Percentiles rank a stretch among this genome's conserved stretches.
phyloP scores from a whole-genome alignment of 1,140 invertebrate genomes.

The Probaryconus sp. region DNA sequence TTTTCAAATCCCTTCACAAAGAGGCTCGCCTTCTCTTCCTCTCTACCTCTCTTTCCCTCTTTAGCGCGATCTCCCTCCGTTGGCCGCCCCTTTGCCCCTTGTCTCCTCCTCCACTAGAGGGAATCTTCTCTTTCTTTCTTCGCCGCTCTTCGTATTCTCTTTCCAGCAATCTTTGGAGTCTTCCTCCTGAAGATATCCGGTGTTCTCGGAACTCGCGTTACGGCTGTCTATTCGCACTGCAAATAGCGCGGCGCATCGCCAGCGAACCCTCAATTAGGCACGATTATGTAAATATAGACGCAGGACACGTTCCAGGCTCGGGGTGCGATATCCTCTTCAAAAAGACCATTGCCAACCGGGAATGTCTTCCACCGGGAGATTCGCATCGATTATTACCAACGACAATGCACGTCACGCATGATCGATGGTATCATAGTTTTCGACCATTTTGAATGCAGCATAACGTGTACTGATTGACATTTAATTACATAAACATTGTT shows the following conservation, averaged over 20 bases:
- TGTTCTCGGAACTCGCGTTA: slow-evolving; percentile 64
- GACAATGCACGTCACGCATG: slow-evolving; percentile 44
- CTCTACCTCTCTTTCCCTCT: slow-evolving; percentile 3
- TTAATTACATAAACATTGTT: no score
- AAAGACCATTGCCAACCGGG: slow-evolving; percentile 16
- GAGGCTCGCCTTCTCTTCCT: slow-evolving; percentile 60
- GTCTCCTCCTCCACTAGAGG: neutral
- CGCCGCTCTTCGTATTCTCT: slow-evolving; percentile 38
- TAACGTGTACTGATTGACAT: neutral
- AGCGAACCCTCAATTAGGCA: slow-evolving; percentile 68
- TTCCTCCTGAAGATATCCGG: slow-evolving; percentile 53
- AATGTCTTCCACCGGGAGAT: slow-evolving; percentile 34
- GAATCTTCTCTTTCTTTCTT: slow-evolving; percentile 20
- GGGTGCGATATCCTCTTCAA: slow-evolving; percentile 37
- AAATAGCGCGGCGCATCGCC: slow-evolving; percentile 62
- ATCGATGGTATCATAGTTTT: slow-evolving; percentile 41
- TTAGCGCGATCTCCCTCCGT: neutral
- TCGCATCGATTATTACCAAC: slow-evolving; percentile 47
- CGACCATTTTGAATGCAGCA: slow-evolving; percentile 20
- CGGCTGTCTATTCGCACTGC: slow-evolving; percentile 66
- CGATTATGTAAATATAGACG: slow-evolving; percentile 62
- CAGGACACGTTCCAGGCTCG: slow-evolving; percentile 31
- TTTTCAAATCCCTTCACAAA: slow-evolving; percentile 73
- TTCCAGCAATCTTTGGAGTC: slow-evolving; percentile 9
- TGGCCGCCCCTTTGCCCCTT: slow-evolving; percentile 8